Evolutionary conservation across 2,888 invertebrate species (phyloP), one percentile per base, ranked within the genome.

Genomic region (Portevinia maculata): DNA sequence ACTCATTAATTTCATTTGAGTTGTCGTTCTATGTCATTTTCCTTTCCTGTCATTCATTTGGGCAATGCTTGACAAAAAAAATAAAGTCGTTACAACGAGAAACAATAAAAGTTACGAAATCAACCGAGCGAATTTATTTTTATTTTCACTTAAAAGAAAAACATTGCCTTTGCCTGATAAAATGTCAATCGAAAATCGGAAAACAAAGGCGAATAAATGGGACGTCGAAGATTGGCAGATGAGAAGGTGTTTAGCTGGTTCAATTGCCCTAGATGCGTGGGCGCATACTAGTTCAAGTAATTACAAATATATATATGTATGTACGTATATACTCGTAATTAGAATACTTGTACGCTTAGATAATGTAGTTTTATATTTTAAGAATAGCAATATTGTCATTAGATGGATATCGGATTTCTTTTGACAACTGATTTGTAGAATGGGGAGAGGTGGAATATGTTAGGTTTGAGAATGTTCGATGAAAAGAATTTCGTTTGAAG

Each of bases 191-290:
- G 59, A 13, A 21, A 46, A 55, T 64, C 57, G 55, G 57, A 62
- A 39, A 53, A 64, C 60, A 76, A 71, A 48, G 69, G 37, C 50
- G 13, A 46, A 71, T 15, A 60, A 41, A 46, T 8, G 24, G 8
- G 24, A 21, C 2, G 13, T 1, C 9, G 3, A 5, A 28, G 13
- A 52, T 44, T 48, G 30, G 32, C n/a, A 24, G 2, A 24, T 3
- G 13, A 6, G 13, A 39, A 39, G 13, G 7, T 17, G 13, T 34
- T 28, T 15, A 44, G 19, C n/a, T 9, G n/a, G 39, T 24, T 52
- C 62, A 52, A 64, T 53, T 81, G 70, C 64, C 81, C 81, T 75
- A 81, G 81, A 81, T 81, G 81, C 67, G 70, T 70, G 75, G 81
- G 70, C 28, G 44, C 57, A 75, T 69, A 62, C 69, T 59, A 70